These are phyloP conservation scores for Xenus cinereus DNA, from an alignment of 2,113 vertebrate genomes.

Conservation along the genomic window DNA sequence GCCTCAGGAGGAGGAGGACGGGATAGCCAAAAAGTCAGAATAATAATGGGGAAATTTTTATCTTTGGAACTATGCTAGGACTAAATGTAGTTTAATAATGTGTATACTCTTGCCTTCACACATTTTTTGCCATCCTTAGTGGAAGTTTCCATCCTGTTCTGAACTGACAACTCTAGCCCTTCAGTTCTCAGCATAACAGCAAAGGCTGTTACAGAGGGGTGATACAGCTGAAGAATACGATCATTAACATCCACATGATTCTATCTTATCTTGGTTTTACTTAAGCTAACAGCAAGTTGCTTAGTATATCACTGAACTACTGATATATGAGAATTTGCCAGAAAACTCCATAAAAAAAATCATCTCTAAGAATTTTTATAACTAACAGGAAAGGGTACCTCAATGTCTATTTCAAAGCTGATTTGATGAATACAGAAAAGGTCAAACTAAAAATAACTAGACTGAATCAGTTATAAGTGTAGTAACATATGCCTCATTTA, in stretches of 20 bases:
- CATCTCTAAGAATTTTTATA: constrained; percentile 64
- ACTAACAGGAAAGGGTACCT: constrained; percentile 73
- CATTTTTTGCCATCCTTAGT: not conserved
- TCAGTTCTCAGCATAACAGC: not conserved
- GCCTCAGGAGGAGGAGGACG: not conserved
- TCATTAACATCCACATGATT: constrained; percentile 20
- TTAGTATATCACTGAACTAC: constrained; percentile 26
- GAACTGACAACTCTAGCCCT: not conserved
- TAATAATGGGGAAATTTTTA: not conserved
- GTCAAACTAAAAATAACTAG: constrained; percentile 82
- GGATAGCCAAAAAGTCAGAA: not conserved
- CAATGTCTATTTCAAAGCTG: constrained; percentile 77
- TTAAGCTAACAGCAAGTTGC: constrained; percentile 46
- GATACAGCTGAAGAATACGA: not conserved
- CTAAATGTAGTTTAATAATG: not conserved
- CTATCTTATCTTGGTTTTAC: constrained; percentile 20
- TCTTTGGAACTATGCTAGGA: not conserved
- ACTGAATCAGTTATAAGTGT: constrained; percentile 75
- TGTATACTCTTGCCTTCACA: not conserved
- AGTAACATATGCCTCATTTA: constrained; percentile 81
- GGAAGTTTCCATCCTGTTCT: not conserved
- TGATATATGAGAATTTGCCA: constrained; percentile 32
- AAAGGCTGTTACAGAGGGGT: not conserved
- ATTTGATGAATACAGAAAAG: constrained; percentile 81
- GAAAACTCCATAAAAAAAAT: constrained; percentile 54